A percentile compares a stretch with the other conserved stretches of the same genome.
Conservation (phyloP, 2,888 invertebrate species). For the Zygothrica quintamaculata region DNA sequence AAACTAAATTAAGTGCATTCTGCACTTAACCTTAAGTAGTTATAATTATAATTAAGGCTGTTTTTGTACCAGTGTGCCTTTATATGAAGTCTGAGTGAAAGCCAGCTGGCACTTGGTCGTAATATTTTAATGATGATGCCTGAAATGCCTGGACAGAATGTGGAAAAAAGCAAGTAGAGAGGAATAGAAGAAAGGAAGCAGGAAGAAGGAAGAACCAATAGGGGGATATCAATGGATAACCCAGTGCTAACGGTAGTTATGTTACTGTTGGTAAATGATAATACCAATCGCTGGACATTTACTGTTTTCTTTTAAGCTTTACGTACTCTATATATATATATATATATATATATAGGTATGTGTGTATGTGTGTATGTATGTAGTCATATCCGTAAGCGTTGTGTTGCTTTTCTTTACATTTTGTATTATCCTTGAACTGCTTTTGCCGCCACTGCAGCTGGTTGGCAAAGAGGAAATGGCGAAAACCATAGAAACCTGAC, state of each 20-base stretch:
- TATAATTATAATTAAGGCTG: no score
- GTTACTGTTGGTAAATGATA: slow-evolving; percentile 58
- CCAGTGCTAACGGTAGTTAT: neutral
- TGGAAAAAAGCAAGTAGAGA: slow-evolving; percentile 35
- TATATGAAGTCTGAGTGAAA: slow-evolving; percentile 15
- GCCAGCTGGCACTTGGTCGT: slow-evolving; percentile 51
- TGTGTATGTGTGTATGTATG: no score
- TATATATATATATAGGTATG: no score
- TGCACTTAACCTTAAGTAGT: no score
- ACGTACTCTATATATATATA: no score
- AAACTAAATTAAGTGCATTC: no score
- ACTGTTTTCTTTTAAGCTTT: slow-evolving; percentile 1
- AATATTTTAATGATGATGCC: slow-evolving; percentile 77
- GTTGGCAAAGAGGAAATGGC: slow-evolving; percentile 48
- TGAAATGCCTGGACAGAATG: slow-evolving; percentile 47
- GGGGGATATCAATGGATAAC: slow-evolving; percentile 57
- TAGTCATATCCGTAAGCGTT: slow-evolving; percentile 45
- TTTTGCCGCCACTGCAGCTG: slow-evolving; percentile 45
- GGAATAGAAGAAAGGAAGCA: no score
- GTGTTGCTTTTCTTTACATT: slow-evolving; percentile 49
- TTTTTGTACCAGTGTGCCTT: neutral
- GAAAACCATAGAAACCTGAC: slow-evolving; percentile 71
- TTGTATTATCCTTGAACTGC: slow-evolving; percentile 71
- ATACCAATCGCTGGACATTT: slow-evolving; percentile 53
- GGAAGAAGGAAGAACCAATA: neutral